A percentile compares a stretch with the other conserved stretches of the same genome.
Evolutionary conservation across 2,888 invertebrate species (phyloP).

Genomic region (Caenorhabditis macrosperma): DNA sequence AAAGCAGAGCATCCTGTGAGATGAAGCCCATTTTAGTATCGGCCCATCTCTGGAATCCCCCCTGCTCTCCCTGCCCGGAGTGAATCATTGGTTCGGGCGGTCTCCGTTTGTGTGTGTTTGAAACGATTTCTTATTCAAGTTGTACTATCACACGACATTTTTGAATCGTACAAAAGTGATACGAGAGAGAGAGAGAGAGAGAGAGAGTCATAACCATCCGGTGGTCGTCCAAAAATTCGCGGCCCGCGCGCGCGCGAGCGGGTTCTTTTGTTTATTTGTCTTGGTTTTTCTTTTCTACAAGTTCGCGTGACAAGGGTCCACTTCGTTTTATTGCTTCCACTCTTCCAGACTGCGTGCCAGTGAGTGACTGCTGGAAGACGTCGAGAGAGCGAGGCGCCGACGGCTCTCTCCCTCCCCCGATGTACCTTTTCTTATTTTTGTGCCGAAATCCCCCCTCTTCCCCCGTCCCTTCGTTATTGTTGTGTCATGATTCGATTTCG

Average conservation of each 20-base stretch:
- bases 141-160: conserved; percentile 24
- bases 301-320: conserved; percentile 53
- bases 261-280: conserved; percentile 45
- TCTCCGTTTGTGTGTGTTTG: too few relatives aligned
- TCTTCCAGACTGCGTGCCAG: conserved; percentile 1
- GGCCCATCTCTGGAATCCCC: too few relatives aligned
- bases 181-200: too few relatives aligned
- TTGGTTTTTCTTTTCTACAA: conserved; percentile 37
- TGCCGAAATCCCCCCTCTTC: neutral
- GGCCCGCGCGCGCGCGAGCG: neutral
- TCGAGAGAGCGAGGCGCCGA: neutral
- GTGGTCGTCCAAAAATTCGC: conserved; percentile 4
- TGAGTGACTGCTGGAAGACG: neutral
- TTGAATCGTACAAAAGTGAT: conserved; percentile 38
- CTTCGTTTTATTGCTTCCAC: conserved; percentile 47
- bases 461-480: conserved; percentile 16
- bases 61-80: too few relatives aligned
- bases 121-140: neutral
- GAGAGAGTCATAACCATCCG: conserved; percentile 15
- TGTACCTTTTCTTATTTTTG: conserved; percentile 13
- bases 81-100: too few relatives aligned
- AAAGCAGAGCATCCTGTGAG: neutral
- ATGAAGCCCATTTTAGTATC: neutral
- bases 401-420: neutral
- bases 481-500: conserved; percentile 46